Evolutionary conservation across 2,797 vertebrate species (phyloP), one percentile per base, ranked within the genome.

Genomic region (Macrochelys suwanniensis): DNA sequence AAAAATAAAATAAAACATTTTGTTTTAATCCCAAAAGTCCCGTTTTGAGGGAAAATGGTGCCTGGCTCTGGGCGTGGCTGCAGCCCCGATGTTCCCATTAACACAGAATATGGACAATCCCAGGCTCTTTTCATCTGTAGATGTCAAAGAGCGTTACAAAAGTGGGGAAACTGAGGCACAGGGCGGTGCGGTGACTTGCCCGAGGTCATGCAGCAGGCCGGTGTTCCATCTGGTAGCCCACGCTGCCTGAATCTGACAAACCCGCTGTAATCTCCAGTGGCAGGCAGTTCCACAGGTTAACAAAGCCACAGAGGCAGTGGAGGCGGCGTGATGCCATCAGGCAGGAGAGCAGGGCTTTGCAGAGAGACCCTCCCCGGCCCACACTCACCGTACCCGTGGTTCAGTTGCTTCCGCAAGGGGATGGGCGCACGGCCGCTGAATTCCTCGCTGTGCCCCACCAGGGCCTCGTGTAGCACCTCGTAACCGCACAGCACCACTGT

Each of bases 361-460:
- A 74, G 42, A 45, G 21, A 42, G 37, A 42, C 68, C 42, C 68
- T 42, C 42, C 68, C 68, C 3, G 9, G 25, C 71, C 45, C 21
- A 3, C 12, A 47, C 74, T 77, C 45, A 77, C 74, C 74, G 6
- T 77, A 77, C 6, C 74, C 74, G 1, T 7, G 12, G 13, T 8
- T 16, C 4, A 31, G 2, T 3, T 9, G 12, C 6, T 5, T 7
- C 4, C 4, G 6, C 15, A 77, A 2, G 2, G 74, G 25, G 25
- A 47, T 31, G 42, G 12, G 25, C 6, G 25, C 45, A 15, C 74
- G 42, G 45, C 26, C 13, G 7, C 74, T 49, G 45, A 77, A 77
- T 49, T 49, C 87, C 49, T 88, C 53, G 21, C 10, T 16, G 13
- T 59, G 65, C 10, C 26, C 80, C 54, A 88, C 11, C 65, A 88